Conservation (phyloP, 2,797 vertebrate species). For the Rhynchonycteris naso region DNA sequence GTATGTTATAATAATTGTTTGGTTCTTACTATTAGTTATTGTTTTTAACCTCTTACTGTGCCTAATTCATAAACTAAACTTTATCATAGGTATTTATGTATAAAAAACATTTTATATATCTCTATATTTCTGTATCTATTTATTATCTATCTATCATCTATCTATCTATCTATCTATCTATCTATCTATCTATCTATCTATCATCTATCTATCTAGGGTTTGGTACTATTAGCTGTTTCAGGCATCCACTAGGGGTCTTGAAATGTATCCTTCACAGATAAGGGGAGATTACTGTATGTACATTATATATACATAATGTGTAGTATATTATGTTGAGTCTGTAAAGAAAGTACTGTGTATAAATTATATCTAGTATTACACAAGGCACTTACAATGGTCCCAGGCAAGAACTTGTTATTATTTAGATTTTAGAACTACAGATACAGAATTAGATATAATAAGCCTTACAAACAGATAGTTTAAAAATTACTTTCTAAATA, state of each 20-base stretch:
- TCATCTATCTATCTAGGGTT: neutral
- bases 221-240: neutral
- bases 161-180: too few relatives aligned
- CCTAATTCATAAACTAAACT: neutral
- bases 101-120: neutral
- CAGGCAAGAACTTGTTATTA: neutral
- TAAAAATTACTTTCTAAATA: neutral
- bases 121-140: too few relatives aligned
- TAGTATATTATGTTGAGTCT: neutral
- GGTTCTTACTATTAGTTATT: neutral
- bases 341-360: neutral
- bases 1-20: neutral
- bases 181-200: neutral
- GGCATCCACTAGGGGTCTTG: neutral
- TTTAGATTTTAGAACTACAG: constrained; percentile 17
- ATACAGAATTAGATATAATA: neutral
- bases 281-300: neutral
- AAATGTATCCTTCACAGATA: neutral
- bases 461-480: neutral
- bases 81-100: neutral
- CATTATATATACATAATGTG: neutral
- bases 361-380: neutral
- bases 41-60: neutral
- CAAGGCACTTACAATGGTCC: neutral
- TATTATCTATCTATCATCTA: too few relatives aligned